A percentile compares a stretch with the other conserved stretches of the same genome.
These are phyloP conservation scores for Dermatophagoides farinae DNA, from an alignment of 1,140 invertebrate genomes.

Conservation along the genomic window DNA sequence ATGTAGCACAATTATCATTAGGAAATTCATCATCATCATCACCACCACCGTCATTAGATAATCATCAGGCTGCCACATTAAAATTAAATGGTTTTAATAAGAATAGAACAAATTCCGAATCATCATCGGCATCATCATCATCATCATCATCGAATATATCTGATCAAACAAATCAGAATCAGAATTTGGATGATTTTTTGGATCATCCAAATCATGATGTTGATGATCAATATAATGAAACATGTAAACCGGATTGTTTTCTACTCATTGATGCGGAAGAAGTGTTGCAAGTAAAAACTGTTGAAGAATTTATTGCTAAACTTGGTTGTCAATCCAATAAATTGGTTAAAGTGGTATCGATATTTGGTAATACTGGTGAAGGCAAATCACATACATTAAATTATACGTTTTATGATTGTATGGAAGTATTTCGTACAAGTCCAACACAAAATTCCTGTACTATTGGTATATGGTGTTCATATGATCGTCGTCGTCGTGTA, in stretches of 20 bases:
- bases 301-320: slow-evolving; percentile 25
- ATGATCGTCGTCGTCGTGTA: slow-evolving; percentile 38
- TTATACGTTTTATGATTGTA: slow-evolving; percentile 51
- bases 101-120: neutral
- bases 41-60: neutral
- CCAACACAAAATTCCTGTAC: slow-evolving; percentile 49
- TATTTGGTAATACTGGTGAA: slow-evolving; percentile 69
- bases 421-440: slow-evolving; percentile 51
- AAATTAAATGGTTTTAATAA: neutral
- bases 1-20: neutral
- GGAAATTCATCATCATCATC: neutral
- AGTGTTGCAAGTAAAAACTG: slow-evolving; percentile 23
- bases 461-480: slow-evolving; percentile 56
- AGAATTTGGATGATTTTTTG: neutral
- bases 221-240: neutral
- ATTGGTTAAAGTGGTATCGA: slow-evolving; percentile 57
- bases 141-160: neutral
- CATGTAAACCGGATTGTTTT: slow-evolving; percentile 2
- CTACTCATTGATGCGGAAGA: slow-evolving; percentile 28
- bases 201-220: neutral
- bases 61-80: neutral
- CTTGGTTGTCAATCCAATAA: slow-evolving; percentile 20
- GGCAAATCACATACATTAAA: slow-evolving; percentile 65
- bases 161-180: neutral
- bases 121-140: neutral